phyloP scores from a whole-genome alignment of 2,113 vertebrate species.

The Phaethornis superciliosus region DNA sequence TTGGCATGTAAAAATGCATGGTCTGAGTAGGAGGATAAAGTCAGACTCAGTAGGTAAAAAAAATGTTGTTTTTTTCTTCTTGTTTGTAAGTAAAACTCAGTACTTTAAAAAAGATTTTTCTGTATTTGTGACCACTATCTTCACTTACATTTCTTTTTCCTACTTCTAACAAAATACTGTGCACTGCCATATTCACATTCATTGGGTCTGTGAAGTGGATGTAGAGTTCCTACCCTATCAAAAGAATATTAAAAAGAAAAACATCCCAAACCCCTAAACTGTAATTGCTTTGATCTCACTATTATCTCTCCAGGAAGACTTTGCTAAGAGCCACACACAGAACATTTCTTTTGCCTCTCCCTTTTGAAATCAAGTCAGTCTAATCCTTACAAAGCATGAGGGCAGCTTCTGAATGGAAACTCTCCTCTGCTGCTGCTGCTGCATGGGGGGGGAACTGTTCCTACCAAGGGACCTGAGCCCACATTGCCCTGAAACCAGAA shows the following conservation, averaged over 20 bases:
- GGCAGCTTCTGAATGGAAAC: neutral
- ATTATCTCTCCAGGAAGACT: neutral
- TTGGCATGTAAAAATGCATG: neutral
- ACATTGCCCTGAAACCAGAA: neutral
- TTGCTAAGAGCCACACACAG: neutral
- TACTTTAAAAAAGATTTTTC: neutral
- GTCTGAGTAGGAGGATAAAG: neutral
- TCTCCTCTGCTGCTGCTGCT: neutral
- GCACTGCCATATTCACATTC: neutral
- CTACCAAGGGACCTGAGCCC: rapidly evolving
- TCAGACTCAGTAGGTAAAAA: neutral
- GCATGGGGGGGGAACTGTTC: neutral
- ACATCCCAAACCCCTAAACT: rapidly evolving
- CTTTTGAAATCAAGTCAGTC: neutral
- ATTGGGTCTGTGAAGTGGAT: neutral
- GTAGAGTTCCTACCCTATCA: neutral
- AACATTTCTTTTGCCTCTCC: neutral
- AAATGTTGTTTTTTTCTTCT: conserved; percentile 1
- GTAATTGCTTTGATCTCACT: neutral
- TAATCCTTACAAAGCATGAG: neutral
- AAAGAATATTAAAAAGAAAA: neutral
- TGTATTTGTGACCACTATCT: neutral
- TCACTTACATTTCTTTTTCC: neutral
- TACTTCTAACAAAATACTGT: neutral
- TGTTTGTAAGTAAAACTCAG: neutral